Evolutionary conservation across 2,888 invertebrate species (phyloP), one percentile per base, ranked within the genome.

Genomic region (Venusia cambrica): DNA sequence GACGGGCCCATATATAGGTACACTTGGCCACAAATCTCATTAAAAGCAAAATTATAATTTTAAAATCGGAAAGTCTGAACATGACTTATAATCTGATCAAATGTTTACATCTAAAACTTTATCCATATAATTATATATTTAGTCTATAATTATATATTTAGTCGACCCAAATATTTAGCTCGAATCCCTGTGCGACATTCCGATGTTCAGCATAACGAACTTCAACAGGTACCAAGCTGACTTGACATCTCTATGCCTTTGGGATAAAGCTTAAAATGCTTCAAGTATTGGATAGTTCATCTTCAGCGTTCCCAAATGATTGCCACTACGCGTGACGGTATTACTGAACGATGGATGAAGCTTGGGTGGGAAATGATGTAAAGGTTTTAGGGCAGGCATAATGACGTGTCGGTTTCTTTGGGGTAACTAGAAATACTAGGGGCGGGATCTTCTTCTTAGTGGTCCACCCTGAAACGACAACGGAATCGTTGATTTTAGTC

Each of bases 261-360:
- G 24, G 8, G 8, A 22, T 38, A 35, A 24, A 22, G 27, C 15
- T 22, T 18, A 34, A 8, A 34, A 35, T 34, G 12, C 26, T 32
- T 27, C 4, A 14, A 10, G 9, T 10, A 9, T 12, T 6, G n/a
- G 9, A 27, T 9, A 43, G 31, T 29, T 35, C 30, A 37, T 40
- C 41, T 40, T 43, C 33, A 25, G 33, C 35, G 31, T 40, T 18
- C 18, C 34, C 18, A 36, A 40, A 40, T 40, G 28, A 40, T 37
- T 38, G 32, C 31, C 36, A 30, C 19, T 31, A 31, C 19, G 27
- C 48, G 45, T 45, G 45, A 38, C 41, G 21, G 31, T 18, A 24
- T 32, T 45, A 43, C 41, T 38, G 38, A 38, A 26, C 30, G 34
- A 29, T 28, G 22, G 28, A 19, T 29, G 26, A 39, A 35, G 34